Conservation (phyloP, 1,140 invertebrate species). For the Phymastichus coffea region DNA sequence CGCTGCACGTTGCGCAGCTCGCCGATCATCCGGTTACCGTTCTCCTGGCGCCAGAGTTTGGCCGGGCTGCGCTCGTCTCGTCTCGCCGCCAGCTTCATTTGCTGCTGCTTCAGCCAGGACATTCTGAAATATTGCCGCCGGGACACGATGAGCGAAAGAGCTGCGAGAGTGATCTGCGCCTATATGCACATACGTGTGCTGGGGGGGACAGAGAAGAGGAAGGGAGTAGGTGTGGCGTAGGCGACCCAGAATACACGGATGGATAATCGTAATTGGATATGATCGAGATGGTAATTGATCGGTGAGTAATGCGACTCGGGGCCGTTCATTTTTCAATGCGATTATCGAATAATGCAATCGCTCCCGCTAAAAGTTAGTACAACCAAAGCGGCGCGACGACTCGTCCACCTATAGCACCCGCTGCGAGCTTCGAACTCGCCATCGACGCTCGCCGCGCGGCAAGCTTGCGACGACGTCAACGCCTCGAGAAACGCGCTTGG, state of each 20-base stretch:
- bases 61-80: slow-evolving; percentile 66
- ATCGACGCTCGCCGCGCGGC: no score
- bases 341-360: no score
- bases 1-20: slow-evolving; percentile 62
- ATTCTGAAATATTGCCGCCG: slow-evolving; percentile 47
- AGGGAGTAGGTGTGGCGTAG: slow-evolving; percentile 21
- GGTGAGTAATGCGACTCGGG: no score
- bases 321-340: no score
- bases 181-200: no score
- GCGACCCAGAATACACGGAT: slow-evolving; percentile 31
- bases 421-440: no score
- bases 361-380: no score
- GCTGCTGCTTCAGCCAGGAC: slow-evolving; percentile 77
- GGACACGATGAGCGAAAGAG: not conserved
- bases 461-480: no score
- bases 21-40: slow-evolving; percentile 64
- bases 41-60: slow-evolving; percentile 69
- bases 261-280: slow-evolving; percentile 33
- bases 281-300: no score
- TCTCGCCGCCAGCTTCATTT: slow-evolving; percentile 68
- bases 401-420: no score
- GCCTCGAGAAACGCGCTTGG: no score
- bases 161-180: not conserved
- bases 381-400: no score
- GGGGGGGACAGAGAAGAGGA: slow-evolving; percentile 25